Evolutionary conservation across 2,797 vertebrate species (phyloP).

Genomic region (Agapornis canus): DNA sequence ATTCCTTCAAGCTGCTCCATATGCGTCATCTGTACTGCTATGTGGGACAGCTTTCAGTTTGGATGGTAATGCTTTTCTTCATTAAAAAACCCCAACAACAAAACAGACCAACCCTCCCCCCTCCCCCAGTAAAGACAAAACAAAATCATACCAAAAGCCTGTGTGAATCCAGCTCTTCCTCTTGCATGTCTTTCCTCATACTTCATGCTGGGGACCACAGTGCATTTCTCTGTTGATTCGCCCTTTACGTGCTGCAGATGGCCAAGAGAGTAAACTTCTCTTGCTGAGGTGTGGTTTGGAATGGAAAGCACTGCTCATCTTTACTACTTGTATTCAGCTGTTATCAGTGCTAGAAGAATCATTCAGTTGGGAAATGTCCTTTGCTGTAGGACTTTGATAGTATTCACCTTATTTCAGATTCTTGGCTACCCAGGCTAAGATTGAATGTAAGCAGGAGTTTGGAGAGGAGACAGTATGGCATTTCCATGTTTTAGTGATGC

Average conservation of each 20-base stretch:
- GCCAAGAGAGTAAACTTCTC: not conserved
- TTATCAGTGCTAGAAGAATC: not conserved
- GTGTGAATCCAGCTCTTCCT: not conserved
- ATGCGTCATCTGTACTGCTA: not conserved
- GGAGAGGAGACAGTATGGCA: not conserved
- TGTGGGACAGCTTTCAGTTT: not conserved
- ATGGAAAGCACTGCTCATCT: not conserved
- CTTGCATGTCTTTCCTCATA: not conserved
- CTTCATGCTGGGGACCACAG: not conserved
- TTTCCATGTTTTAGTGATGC: not conserved
- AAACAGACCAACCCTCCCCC: not conserved
- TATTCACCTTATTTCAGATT: not conserved
- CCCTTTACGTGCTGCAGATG: fast-evolving
- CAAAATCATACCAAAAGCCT: not conserved
- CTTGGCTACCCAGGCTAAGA: not conserved
- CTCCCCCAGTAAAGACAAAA: fast-evolving
- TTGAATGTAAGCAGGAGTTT: not conserved
- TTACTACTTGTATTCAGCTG: not conserved
- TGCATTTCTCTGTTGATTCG: not conserved
- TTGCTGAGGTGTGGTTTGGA: not conserved
- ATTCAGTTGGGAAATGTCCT: not conserved
- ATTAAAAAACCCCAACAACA: not conserved
- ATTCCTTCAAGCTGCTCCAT: not conserved
- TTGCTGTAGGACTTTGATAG: not conserved
- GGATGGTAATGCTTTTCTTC: not conserved